Evolutionary conservation across 2,113 vertebrate species (phyloP), one percentile per base, ranked within the genome.

Genomic region (Aphyosemion australe): DNA sequence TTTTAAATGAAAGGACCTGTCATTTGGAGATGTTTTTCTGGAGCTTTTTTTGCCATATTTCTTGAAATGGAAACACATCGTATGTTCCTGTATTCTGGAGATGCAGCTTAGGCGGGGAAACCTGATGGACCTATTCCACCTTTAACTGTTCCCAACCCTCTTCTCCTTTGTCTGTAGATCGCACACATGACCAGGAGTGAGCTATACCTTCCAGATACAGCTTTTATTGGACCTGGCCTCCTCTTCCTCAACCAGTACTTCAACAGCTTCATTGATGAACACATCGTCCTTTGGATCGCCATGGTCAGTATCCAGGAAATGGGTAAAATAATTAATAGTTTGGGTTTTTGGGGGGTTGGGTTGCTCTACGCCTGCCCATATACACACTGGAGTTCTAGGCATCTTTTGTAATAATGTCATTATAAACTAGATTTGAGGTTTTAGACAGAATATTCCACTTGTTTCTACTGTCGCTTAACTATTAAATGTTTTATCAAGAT

Each of bases 101-200:
- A 26, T 5, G 1, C 3, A 5, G 26, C 26, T 26, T 26, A 26
- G 26, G 3, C 26, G 26, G 26, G 26, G 5, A 2, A 26, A 26
- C 26, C 26, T 26, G 26, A 26, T 26, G 26, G 26, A 26, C 26
- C 26, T 26, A 5, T 26, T 26, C 26, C 26, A 26, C 26, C 3
- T 26, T 26, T 26, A 26, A 26, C 26, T 26, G 26, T 26, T 26
- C 2, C 62, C 59, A n/a, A 41, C 54, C 49, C 16, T 20, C 11
- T 13, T n/a, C 52, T 55, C 2, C 0, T 15, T 8, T 21, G 4
- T 53, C 13, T 69, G 20, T 47, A 98, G 96, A 74, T 99, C 57
- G 96, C 97, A 61, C 96, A 98, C 87, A 99, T 99, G 96, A 97
- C 96, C 61, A 99, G 95, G 93, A 99, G 96, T 84, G 95, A 97